Conservation (phyloP, 2,113 vertebrate species). For the Alces alces region DNA sequence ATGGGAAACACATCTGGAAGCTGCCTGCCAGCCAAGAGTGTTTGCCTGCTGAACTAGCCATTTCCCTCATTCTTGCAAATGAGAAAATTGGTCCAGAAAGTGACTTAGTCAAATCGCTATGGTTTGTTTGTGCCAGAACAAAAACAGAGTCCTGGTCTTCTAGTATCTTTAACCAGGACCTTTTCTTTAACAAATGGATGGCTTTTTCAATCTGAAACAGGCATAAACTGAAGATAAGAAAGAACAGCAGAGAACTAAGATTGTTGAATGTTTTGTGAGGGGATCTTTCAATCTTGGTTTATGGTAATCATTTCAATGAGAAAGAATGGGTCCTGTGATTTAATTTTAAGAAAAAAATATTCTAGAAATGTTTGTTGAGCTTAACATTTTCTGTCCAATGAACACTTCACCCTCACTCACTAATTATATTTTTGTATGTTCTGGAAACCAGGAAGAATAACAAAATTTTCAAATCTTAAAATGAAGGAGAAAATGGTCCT, state of each 20-base stretch:
- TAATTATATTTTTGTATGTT: slow-evolving; percentile 46
- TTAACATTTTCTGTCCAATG: slow-evolving; percentile 29
- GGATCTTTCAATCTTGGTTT: background rate
- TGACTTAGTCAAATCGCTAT: slow-evolving; percentile 26
- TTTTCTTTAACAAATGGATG: background rate
- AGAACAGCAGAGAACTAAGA: background rate
- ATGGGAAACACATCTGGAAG: slow-evolving; percentile 16
- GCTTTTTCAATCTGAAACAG: slow-evolving; percentile 1
- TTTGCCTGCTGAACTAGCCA: slow-evolving; percentile 17
- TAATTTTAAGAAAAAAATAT: slow-evolving; percentile 29
- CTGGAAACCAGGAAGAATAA: slow-evolving; percentile 43
- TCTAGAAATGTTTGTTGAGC: slow-evolving; percentile 17
- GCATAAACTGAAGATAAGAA: background rate
- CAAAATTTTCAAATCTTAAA: slow-evolving; percentile 32
- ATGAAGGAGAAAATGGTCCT: background rate
- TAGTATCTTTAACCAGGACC: background rate
- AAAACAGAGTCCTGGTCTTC: slow-evolving; percentile 40
- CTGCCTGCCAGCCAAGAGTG: background rate
- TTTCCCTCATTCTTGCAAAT: slow-evolving; percentile 21
- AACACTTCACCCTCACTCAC: background rate
- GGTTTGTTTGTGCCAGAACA: background rate
- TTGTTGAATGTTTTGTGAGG: background rate
- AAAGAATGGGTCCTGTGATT: background rate
- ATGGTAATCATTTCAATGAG: background rate
- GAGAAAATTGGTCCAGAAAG: slow-evolving; percentile 42